Evolutionary conservation across 2,113 vertebrate genomes (phyloP).

Genomic region (Polypterus senegalus): DNA sequence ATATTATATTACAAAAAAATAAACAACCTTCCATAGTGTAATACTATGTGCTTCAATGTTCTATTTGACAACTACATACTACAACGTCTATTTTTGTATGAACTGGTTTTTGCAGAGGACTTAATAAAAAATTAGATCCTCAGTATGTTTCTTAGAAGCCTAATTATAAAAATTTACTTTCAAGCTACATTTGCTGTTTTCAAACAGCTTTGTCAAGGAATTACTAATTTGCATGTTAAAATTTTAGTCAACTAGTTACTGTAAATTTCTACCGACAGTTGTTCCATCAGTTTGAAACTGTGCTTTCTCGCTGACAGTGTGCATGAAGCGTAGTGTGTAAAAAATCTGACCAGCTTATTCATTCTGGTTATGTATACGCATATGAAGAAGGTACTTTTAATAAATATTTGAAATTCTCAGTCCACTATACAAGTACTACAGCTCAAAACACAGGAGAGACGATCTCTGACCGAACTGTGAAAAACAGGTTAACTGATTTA

Average conservation of each 20-base stretch:
- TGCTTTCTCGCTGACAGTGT: constrained; percentile 12
- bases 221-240: no score
- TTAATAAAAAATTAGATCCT: no score
- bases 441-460: constrained; percentile 54
- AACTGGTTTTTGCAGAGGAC: no score
- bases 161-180: constrained; percentile 3
- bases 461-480: constrained; percentile 37
- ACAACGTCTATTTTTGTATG: no score
- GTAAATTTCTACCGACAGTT: constrained; percentile 23
- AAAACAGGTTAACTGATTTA: constrained; percentile 32
- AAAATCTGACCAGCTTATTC: no score
- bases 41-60: constrained; percentile 19
- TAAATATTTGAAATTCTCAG: constrained; percentile 80
- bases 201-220: constrained; percentile 39
- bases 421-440: constrained; percentile 81
- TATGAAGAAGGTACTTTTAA: constrained; percentile 38
- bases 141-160: no score
- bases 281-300: constrained; percentile 28
- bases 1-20: not conserved
- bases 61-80: constrained; percentile 26
- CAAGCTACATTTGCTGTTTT: constrained; percentile 15
- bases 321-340: constrained; percentile 21
- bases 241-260: no score
- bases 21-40: not conserved
- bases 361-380: no score